phyloP scores from a whole-genome alignment of 1,140 invertebrate genomes.

The Tribolium madens region DNA sequence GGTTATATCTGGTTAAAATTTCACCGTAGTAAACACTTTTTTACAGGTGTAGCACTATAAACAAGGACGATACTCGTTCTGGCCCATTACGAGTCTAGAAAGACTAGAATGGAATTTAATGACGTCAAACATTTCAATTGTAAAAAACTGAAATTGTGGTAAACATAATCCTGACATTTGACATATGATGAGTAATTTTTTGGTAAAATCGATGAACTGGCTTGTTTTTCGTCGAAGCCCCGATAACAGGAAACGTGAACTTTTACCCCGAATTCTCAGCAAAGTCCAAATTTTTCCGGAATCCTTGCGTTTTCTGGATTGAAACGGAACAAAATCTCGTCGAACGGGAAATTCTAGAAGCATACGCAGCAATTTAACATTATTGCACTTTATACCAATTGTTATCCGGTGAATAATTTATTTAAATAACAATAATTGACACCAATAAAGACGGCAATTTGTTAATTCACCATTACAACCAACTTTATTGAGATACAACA shows the following conservation, averaged over 20 bases:
- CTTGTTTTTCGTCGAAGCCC: not conserved
- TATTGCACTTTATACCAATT: constrained; percentile 43
- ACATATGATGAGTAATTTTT: constrained; percentile 12
- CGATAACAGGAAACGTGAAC: not conserved
- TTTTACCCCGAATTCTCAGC: not conserved
- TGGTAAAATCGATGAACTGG: not conserved
- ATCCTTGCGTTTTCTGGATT: not conserved
- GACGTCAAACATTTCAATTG: constrained; percentile 28
- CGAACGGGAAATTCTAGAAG: constrained; percentile 36
- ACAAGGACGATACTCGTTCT: constrained; percentile 12
- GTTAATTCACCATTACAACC: constrained; percentile 39
- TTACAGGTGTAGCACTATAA: constrained; percentile 26
- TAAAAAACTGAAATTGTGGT: constrained; percentile 1
- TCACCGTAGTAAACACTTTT: constrained; percentile 25
- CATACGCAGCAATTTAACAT: constrained; percentile 36
- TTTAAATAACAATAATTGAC: constrained; percentile 52
- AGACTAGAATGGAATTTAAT: not conserved
- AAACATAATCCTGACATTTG: constrained; percentile 2
- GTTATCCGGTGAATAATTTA: constrained; percentile 44
- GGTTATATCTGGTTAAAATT: constrained; percentile 24
- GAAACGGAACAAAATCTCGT: not conserved
- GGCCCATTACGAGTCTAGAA: not conserved
- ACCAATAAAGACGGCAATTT: constrained; percentile 50
- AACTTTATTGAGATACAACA: constrained; percentile 12
- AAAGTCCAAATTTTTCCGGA: not conserved